Conservation (phyloP, 2,113 vertebrate species). For the Stictonetta naevosa region DNA sequence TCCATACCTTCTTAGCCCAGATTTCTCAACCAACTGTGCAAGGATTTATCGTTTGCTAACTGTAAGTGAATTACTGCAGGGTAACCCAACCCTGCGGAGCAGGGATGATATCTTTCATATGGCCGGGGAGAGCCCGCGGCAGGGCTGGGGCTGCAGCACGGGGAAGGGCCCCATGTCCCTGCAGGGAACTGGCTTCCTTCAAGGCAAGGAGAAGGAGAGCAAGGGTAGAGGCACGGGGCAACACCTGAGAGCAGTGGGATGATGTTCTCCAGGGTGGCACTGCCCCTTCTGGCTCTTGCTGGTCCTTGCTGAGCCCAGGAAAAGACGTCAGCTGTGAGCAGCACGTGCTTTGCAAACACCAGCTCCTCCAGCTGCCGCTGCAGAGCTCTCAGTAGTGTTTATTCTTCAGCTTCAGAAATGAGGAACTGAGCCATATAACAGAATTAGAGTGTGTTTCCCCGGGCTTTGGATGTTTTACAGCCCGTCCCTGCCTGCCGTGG, state of each 20-base stretch:
- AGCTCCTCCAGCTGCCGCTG: background rate
- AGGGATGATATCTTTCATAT: background rate
- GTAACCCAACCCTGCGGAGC: background rate
- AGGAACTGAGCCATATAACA: background rate
- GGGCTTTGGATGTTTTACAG: background rate
- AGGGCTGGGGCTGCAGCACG: background rate
- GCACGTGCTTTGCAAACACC: background rate
- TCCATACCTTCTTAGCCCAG: background rate
- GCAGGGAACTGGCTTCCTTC: background rate
- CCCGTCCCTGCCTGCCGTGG: background rate
- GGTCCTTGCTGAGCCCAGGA: background rate
- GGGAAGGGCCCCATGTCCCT: background rate
- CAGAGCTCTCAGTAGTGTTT: background rate
- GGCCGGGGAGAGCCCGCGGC: background rate
- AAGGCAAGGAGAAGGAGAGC: background rate
- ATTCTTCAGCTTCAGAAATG: background rate
- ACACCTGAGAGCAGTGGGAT: background rate
- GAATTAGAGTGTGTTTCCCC: background rate
- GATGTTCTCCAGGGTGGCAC: background rate
- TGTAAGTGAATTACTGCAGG: background rate
- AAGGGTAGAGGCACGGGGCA: background rate
- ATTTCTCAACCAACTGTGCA: background rate
- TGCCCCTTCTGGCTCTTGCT: background rate
- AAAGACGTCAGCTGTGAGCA: no score
- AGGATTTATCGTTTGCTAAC: conserved; percentile 33